Evolutionary conservation across 2,113 vertebrate species (phyloP), one percentile per base, ranked within the genome.

Genomic region (Hippocampus comes): DNA sequence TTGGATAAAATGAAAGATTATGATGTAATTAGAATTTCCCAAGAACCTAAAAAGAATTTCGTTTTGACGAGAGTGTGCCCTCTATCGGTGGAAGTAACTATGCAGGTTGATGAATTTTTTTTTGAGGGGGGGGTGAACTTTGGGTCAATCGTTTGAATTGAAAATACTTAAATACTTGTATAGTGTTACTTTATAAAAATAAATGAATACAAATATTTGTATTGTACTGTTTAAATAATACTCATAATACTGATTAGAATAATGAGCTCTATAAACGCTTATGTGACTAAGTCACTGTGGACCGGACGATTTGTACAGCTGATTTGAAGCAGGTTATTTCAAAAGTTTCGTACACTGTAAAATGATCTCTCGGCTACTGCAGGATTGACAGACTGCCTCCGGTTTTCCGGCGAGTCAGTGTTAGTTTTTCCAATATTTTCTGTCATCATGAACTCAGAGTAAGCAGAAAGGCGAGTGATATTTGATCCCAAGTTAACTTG

Each of bases 31-130:
- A 8, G 17, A 27, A 66, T 48, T 27, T 66, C 42, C 25, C 43
- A 38, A 25, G 23, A 17, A 12, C 21, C 11, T 11, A 57, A 38
- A 56, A 30, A 43, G 23, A 25, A 46, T 78, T 57, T 20, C 17
- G 17, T 72, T 72, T 48, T 60, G 8, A 63, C 61, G 56, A 51
- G 42, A 42, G 15, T 27, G 38, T 57, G 74, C 80, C 83, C 79
- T 61, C 83, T 60, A 71, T 78, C 70, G 85, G 73, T 70, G 6
- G 25, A 61, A 63, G 43, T 30, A 20, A 1, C 18, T 25, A 27
- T 15, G 5, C 1, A 56, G 21, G 5, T 7, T 53, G 15, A 53
- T 53, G 18, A 21, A 0, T 56, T 53, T 53, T 18, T 20, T 51
- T 51, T 51, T 2, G 2, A 9, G 9, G 0, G 20, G 8, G 2